A percentile compares a stretch with the other conserved stretches of the same genome.
These are phyloP conservation scores for Pyrgilauda ruficollis DNA, from an alignment of 2,113 vertebrate genomes.

Conservation along the genomic window DNA sequence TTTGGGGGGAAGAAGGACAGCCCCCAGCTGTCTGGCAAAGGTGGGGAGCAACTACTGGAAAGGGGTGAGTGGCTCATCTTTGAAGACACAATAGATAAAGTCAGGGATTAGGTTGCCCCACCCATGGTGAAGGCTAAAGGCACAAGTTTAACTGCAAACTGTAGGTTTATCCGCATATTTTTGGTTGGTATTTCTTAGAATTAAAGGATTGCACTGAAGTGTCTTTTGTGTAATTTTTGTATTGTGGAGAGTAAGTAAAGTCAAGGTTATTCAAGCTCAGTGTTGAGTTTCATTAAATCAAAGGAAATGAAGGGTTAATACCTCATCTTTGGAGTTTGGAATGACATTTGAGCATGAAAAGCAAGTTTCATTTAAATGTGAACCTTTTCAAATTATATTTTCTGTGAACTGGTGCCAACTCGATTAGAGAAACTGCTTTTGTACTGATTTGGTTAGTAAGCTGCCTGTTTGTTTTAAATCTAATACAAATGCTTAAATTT, in stretches of 20 bases:
- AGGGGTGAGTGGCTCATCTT: not conserved
- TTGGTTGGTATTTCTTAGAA: not conserved
- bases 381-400: conserved; percentile 59
- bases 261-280: not conserved
- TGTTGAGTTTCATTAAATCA: not conserved
- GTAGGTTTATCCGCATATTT: not conserved
- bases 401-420: conserved; percentile 47
- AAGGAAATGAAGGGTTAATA: conserved; percentile 34
- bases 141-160: not conserved
- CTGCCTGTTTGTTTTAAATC: conserved; percentile 35
- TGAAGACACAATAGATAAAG: not conserved
- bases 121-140: not conserved
- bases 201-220: not conserved
- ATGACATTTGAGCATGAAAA: conserved; percentile 38
- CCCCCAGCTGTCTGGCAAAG: fast-evolving
- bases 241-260: not conserved
- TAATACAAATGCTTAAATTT: conserved; percentile 33
- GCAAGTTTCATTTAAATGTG: conserved; percentile 38
- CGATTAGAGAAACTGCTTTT: conserved; percentile 34
- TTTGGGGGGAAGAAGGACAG: not conserved
- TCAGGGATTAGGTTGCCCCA: not conserved
- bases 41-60: not conserved
- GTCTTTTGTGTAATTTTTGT: not conserved
- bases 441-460: conserved; percentile 52
- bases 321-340: not conserved